Conservation (phyloP, 2,113 vertebrate genomes). For the Herpetotheres cachinnans region DNA sequence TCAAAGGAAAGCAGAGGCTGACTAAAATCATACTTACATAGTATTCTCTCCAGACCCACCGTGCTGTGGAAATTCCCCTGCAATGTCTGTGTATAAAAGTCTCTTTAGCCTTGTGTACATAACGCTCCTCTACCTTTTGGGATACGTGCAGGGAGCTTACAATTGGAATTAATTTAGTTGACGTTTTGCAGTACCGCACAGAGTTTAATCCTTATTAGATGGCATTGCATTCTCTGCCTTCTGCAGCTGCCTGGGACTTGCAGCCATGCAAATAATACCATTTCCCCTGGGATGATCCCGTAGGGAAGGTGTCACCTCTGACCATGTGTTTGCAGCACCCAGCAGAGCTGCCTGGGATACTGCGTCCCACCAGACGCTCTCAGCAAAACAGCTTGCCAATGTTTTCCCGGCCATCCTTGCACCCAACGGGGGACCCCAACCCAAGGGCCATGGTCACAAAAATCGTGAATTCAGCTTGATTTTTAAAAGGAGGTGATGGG, state of each 20-base stretch:
- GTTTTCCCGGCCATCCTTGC: not conserved
- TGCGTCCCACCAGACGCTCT: not conserved
- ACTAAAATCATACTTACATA: not conserved
- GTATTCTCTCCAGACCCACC: not conserved
- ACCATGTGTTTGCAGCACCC: not conserved
- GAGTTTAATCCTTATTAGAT: constrained; percentile 58
- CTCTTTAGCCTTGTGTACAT: constrained; percentile 20
- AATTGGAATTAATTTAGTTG: not conserved
- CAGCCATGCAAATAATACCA: not conserved
- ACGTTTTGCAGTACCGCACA: not conserved
- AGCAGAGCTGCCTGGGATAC: not conserved
- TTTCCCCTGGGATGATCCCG: not conserved
- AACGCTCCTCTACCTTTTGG: constrained; percentile 25
- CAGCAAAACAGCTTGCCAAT: not conserved
- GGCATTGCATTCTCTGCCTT: not conserved
- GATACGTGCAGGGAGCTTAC: not conserved
- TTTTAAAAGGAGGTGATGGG: not conserved
- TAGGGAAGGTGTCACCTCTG: fast-evolving
- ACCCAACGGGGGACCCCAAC: fast-evolving
- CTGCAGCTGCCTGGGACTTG: not conserved
- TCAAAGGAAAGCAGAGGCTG: not conserved
- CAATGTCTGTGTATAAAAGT: not conserved
- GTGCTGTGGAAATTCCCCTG: not conserved
- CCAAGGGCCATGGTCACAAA: not conserved
- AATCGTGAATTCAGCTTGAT: not conserved